phyloP scores from a whole-genome alignment of 2,797 vertebrate genomes.

The Rhinichthys osculus region DNA sequence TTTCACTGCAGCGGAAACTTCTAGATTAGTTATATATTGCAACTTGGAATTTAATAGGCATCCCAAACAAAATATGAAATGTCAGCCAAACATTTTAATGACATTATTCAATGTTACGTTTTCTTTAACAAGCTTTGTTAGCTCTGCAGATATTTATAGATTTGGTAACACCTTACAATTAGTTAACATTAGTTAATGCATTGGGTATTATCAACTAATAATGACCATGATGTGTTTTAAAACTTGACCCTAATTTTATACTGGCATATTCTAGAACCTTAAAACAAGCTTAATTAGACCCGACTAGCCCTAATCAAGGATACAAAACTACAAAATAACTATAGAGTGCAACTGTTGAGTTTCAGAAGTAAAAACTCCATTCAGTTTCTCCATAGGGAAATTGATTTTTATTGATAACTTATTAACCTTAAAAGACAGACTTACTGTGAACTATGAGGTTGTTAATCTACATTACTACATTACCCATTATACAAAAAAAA shows the following conservation, averaged over 20 bases:
- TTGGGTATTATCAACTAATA: not conserved
- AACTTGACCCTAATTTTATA: not conserved
- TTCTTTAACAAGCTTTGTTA: not conserved
- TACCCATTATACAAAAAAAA: not conserved
- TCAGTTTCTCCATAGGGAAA: not conserved
- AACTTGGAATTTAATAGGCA: not conserved
- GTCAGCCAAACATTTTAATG: conserved; percentile 1
- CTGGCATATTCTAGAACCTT: not conserved
- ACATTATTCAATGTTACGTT: conserved; percentile 3
- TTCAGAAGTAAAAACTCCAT: not conserved
- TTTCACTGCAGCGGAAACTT: not conserved
- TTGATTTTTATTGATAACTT: not conserved
- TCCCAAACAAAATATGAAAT: not conserved
- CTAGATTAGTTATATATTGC: not conserved
- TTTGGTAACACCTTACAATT: not conserved
- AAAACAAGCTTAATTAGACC: not conserved
- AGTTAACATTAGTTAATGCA: conserved; percentile 1
- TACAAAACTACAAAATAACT: not conserved
- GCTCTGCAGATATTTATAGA: not conserved
- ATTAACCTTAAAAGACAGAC: not conserved
- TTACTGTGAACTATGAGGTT: not conserved
- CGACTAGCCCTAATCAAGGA: not conserved
- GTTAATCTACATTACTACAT: not conserved
- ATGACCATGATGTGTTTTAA: not conserved
- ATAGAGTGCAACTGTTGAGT: not conserved